phyloP scores from a whole-genome alignment of 2,113 vertebrate species.

The Lutjanus erythropterus region DNA sequence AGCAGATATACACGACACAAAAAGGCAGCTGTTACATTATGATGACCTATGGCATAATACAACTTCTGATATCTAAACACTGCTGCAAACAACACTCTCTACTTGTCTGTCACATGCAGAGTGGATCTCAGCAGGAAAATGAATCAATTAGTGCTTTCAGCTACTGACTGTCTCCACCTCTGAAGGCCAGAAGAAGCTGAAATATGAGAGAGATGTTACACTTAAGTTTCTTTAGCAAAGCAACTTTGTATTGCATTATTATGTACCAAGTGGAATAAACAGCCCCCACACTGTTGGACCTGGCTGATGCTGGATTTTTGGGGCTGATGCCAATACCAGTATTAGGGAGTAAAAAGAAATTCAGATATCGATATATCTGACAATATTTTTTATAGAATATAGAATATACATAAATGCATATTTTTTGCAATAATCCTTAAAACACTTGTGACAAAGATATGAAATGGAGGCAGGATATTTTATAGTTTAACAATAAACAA shows the following conservation, averaged over 20 bases:
- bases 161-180: no score
- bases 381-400: no score
- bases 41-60: not conserved
- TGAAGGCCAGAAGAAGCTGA: not conserved
- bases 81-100: not conserved
- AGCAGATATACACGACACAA: constrained; percentile 39
- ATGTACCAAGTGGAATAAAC: not conserved
- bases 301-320: no score
- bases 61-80: not conserved
- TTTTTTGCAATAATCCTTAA: no score
- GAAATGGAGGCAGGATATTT: no score
- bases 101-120: not conserved
- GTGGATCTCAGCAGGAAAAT: constrained; percentile 6
- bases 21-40: not conserved
- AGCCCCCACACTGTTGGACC: not conserved
- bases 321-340: no score
- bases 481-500: no score
- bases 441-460: no score
- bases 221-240: not conserved
- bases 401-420: no score
- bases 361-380: no score
- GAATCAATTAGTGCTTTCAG: not conserved
- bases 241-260: not conserved
- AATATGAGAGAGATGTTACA: not conserved
- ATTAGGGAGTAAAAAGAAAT: no score